phyloP scores from a whole-genome alignment of 2,113 vertebrate species.

The Laticauda colubrina region DNA sequence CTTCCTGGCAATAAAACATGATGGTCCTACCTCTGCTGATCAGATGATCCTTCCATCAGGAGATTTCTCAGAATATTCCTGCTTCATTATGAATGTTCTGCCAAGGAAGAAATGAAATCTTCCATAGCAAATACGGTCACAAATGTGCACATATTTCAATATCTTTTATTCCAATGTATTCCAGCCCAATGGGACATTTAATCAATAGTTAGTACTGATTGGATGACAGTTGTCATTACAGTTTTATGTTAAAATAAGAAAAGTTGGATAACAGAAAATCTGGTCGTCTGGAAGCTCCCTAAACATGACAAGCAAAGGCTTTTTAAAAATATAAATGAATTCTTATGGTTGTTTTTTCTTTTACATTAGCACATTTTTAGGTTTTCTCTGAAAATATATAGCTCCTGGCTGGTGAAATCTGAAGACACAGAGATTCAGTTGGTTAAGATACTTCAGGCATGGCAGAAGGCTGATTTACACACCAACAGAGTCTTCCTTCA shows the following conservation, averaged over 20 bases:
- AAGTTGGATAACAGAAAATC: not conserved
- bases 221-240: not conserved
- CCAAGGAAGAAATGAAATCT: not conserved
- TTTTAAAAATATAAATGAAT: not conserved
- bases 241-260: not conserved
- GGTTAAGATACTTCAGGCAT: not conserved
- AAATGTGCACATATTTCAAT: not conserved
- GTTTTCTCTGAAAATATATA: not conserved
- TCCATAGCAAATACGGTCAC: not conserved
- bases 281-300: not conserved
- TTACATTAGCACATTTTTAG: not conserved
- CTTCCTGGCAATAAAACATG: not conserved
- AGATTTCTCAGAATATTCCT: not conserved
- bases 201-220: not conserved
- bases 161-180: not conserved
- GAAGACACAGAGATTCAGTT: not conserved
- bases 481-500: not conserved
- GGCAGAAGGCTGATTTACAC: not conserved
- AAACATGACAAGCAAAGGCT: not conserved
- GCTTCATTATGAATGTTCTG: not conserved
- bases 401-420: not conserved
- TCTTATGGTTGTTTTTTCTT: not conserved
- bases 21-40: not conserved
- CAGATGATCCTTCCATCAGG: not conserved
- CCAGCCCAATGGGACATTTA: not conserved